These are phyloP conservation scores for Lepidochitona cinerea DNA, from an alignment of 2,888 invertebrate species.

Conservation along the genomic window DNA sequence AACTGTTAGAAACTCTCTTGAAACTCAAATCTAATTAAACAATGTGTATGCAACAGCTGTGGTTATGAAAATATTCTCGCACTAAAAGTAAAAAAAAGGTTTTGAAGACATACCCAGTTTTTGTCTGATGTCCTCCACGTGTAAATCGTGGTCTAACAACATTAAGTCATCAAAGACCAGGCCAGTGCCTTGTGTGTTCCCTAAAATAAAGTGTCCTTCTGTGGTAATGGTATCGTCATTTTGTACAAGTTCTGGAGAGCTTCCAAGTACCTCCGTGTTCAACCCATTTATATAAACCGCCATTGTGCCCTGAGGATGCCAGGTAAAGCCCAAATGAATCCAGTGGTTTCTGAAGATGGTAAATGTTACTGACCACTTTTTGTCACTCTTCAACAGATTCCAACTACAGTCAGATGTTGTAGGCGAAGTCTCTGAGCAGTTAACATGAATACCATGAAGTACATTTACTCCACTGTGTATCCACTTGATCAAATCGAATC, in stretches of 20 bases:
- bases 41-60: too few species aligned
- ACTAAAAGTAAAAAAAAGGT: too few species aligned
- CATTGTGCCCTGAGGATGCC: not conserved
- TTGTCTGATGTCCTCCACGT: not conserved
- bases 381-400: not conserved
- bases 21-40: too few species aligned
- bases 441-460: not conserved
- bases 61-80: too few species aligned
- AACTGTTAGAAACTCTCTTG: too few species aligned
- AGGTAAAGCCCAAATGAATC: not conserved
- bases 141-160: not conserved
- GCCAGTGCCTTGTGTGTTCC: not conserved
- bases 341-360: not conserved
- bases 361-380: not conserved
- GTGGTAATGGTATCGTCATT: not conserved
- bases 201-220: not conserved
- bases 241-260: not conserved
- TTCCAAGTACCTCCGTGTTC: not conserved
- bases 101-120: too few species aligned
- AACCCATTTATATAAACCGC: not conserved
- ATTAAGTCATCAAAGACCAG: not conserved
- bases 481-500: not conserved
- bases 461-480: not conserved
- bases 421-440: not conserved
- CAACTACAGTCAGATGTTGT: not conserved